Base-by-base conservation (phyloP, 2,113 vertebrate genomes). In the Chloropsis hardwickii region DNA sequence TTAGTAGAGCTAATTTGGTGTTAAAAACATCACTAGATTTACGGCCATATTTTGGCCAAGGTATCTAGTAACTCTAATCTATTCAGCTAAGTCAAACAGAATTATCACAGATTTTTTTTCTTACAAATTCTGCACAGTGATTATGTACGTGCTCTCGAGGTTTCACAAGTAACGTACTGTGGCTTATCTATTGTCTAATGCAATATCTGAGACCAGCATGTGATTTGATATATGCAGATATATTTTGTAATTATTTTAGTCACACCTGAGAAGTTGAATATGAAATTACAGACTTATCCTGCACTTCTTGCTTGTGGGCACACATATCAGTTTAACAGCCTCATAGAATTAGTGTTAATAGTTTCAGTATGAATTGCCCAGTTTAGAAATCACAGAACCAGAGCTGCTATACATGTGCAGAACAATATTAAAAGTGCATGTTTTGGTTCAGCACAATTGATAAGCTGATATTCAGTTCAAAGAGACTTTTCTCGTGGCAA, bases 391-490 rank as follows among this genome's bases (percentile, higher is more conserved):
- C 84, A 76, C 19, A 71, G 56, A 84, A 70, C n/a, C 51, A 12
- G 48, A 79, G 73, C 33, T 57, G 53, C 58, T 71, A 9, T 4
- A 25, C 22, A 29, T 14, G 8, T 19, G 53, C 12, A 83, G 60
- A 93, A 84, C n/a, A 86, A 42, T 13, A 87, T 35, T 50, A 44
- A 69, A 64, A 50, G 64, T 58, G 45, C 54, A n/a, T 27, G 24
- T 45, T 87, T 73, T 54, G 51, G 60, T 42, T 65, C 37, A 89
- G 77, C 57, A 73, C 56, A 71, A 54, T 72, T 18, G 10, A 81
- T 91, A 90, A 86, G 78, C 76, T 35, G 64, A 70, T 51, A 83
- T 2, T 42, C 53, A 80, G 65, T 84, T 95, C 86, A 86, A 95
- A 94, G 72, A 57, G 54, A n/a, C 77, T 92, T 92, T 96, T 88